Base-by-base conservation (phyloP, 92 coral and sea anemone genomes). In the Meandrina meandrites region DNA sequence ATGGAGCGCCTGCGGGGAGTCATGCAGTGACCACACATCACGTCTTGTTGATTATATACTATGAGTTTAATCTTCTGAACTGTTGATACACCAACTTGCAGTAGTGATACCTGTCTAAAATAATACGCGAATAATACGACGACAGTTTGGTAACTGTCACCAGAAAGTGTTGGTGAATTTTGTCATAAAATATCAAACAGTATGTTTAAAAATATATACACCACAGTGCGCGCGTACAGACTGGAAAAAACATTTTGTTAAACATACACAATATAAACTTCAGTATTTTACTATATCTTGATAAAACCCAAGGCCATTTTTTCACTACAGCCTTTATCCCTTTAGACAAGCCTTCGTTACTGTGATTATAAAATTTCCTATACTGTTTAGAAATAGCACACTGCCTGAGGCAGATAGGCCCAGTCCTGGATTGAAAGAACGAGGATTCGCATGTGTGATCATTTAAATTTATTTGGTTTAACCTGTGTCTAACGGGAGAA, bases 101-200 rank as follows among this genome's bases (percentile, higher is more conserved):
- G 70, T 72, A 84, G 71, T 84, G 87, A 68, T 79, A 2, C 68
- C 68, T 78, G 60, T 73, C 54, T 56, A 74, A 84, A 84, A 74
- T 76, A 84, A 74, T 84, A 84, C 72, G 42, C 79, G 80, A 84
- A 70, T 50, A 83, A 27, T 36, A 32, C 27, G 69, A 51, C 48
- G 70, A n/a, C 69, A 83, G 79, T 21, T 30, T 36, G 72, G 37
- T 47, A 37, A 51, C 78, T 51, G 87, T n/a, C 79, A 18, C 73
- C 87, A 84, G 30, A 81, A 54, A 67, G 68, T 35, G 80, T 68
- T 53, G 82, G 76, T 76, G 88, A 64, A 77, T 76, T 85, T 85
- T 64, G 66, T 85, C 88, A 77, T 85, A 85, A 85, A 85, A 85
- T 85, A 76, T 85, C 88, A 76, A 84, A 85, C 82, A 75, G 82